phyloP scores from a whole-genome alignment of 2,797 vertebrate species.

The Petrocephalus schoutedeni region DNA sequence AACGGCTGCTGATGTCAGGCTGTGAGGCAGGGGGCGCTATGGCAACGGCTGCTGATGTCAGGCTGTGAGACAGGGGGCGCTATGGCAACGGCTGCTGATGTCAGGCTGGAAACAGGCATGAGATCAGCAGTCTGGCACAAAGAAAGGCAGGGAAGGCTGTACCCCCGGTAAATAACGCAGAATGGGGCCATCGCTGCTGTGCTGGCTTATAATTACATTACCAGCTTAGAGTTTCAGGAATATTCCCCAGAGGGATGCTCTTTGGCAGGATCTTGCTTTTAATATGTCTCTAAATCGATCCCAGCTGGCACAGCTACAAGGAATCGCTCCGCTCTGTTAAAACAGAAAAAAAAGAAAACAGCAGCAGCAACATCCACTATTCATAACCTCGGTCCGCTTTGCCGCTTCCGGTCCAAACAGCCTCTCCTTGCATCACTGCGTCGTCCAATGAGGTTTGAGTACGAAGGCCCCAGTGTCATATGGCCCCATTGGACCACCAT shows the following conservation, averaged over 20 bases:
- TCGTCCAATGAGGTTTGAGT: slow-evolving; percentile 6
- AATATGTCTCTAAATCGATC: slow-evolving; percentile 69
- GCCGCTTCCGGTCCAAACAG: slow-evolving; percentile 34
- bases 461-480: background rate
- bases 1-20: background rate
- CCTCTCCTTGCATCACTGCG: background rate
- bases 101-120: background rate
- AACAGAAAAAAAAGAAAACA: slow-evolving; percentile 62
- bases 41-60: background rate
- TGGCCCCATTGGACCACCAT: background rate
- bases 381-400: slow-evolving; percentile 53
- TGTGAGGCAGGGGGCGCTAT: background rate
- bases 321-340: slow-evolving; percentile 62
- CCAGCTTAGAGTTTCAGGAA: slow-evolving; percentile 65
- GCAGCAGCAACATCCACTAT: slow-evolving; percentile 56
- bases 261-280: slow-evolving; percentile 61
- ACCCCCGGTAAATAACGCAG: slow-evolving; percentile 48
- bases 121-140: background rate
- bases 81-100: background rate
- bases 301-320: slow-evolving; percentile 63
- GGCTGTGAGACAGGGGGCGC: background rate
- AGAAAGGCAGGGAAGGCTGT: slow-evolving; percentile 39
- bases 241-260: slow-evolving; percentile 60
- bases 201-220: slow-evolving; percentile 62
- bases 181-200: slow-evolving; percentile 50